phyloP scores from a whole-genome alignment of 1,140 invertebrate genomes.

The Lepidurus packardi region DNA sequence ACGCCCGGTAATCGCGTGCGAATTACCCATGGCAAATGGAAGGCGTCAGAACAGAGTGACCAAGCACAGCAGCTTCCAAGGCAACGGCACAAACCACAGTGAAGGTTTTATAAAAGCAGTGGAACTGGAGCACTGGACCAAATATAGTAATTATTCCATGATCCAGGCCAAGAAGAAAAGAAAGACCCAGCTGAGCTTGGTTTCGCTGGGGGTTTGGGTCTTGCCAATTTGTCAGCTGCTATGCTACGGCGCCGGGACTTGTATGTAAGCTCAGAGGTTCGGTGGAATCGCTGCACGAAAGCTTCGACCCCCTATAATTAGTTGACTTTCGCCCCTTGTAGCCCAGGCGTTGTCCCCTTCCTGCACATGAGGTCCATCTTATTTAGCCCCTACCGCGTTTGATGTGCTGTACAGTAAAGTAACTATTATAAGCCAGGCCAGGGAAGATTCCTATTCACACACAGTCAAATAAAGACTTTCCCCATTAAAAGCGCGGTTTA shows the following conservation, averaged over 20 bases:
- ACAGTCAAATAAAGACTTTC: neutral
- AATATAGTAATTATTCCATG: neutral
- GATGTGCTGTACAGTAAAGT: too few relatives aligned
- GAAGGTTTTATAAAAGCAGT: neutral
- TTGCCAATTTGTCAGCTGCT: neutral
- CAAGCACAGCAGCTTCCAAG: neutral
- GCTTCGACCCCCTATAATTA: neutral
- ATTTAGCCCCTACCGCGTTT: too few relatives aligned
- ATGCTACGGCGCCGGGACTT: neutral
- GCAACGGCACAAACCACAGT: neutral
- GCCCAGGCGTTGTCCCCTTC: neutral
- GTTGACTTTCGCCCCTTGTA: neutral
- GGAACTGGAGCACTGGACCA: neutral
- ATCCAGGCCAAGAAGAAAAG: neutral
- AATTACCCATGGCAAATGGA: neutral
- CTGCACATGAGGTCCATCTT: neutral
- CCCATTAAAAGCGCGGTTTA: neutral
- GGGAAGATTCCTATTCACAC: too few relatives aligned
- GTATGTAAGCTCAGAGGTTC: neutral
- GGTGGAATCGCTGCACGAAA: neutral
- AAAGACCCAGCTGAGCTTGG: neutral
- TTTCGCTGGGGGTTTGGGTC: neutral
- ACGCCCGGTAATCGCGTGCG: constrained; percentile 5
- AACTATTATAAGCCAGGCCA: too few relatives aligned
- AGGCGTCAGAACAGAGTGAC: neutral